phyloP scores from a whole-genome alignment of 53 echinoderm and acorn worm species.

The Astropecten irregularis region DNA sequence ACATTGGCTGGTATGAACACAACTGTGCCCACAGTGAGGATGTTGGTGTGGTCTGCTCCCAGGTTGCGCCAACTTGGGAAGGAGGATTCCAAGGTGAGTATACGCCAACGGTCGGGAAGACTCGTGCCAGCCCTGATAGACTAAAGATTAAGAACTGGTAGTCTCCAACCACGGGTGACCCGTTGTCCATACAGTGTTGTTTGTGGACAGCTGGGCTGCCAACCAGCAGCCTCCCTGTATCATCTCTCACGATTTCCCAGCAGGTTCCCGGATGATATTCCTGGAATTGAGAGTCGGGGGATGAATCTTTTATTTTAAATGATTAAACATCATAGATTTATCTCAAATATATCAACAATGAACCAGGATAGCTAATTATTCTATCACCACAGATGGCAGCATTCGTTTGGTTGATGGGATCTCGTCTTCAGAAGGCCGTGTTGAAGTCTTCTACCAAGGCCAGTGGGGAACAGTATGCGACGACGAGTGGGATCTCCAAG shows the following conservation, averaged over 20 bases:
- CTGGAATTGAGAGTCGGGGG: no score
- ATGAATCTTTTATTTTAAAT: neutral
- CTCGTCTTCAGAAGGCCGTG: neutral
- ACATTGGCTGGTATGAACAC: neutral
- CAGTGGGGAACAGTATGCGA: neutral
- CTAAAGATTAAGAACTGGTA: neutral
- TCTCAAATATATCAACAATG: no score
- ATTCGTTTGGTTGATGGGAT: neutral
- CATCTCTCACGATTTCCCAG: no score
- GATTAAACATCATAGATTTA: no score
- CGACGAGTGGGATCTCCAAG: neutral
- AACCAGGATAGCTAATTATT: neutral
- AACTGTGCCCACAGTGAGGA: constrained; percentile 12
- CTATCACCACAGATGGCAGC: neutral
- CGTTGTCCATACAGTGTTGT: no score
- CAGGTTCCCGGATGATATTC: no score
- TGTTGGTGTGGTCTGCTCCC: neutral
- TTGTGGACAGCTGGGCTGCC: no score
- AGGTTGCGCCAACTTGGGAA: neutral
- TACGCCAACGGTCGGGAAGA: no score
- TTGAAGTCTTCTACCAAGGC: neutral
- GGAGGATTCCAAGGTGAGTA: no score
- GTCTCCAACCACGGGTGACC: no score
- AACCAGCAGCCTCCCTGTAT: no score
- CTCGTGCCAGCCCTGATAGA: neutral